Base-by-base conservation (phyloP, 2,797 vertebrate genomes). In the Coregonus sp. region DNA sequence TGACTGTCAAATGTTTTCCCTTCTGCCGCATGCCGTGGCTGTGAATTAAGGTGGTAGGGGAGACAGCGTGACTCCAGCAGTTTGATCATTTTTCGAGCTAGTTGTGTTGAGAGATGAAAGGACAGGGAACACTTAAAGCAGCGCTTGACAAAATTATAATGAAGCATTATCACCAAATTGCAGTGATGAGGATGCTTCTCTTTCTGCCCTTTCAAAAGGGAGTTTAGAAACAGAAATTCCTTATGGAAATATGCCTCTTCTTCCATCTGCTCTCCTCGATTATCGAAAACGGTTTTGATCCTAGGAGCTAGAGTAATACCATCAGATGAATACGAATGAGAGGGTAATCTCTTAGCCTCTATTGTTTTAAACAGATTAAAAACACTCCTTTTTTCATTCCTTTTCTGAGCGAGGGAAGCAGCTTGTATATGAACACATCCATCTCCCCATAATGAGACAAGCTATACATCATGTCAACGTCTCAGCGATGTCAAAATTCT, bases 91-190 rank as follows among this genome's bases (percentile, higher is more conserved):
- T 35, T 68, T 65, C 71, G 70, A 74, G 76, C 75, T 25, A 18
- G 81, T 82, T 86, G 80, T 81, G 82, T 78, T 37, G 75, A 77
- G 59, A 78, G 85, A 85, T 86, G 82, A 81, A 82, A 82, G 79
- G 80, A 63, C 72, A 73, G 76, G 72, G 63, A 56, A 25, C 85
- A 86, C 86, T 87, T 85, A 86, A 90, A 81, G 81, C 81, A 5
- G 83, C 65, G 75, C 87, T 86, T 47, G 84, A 90, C 84, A 82
- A 81, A 86, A 90, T 90, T 83, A 89, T 85, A 90, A 92, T 89
- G 82, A 89, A 78, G 82, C 70, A 85, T 91, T 89, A 90, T 89
- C 87, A 82, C 79, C 82, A 87, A 90, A 90, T 87, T 90, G 84
- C 86, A 86, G 82, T 84, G 85, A 88, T 86, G 86, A 85, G 86